Evolutionary conservation across 2,797 vertebrate genomes (phyloP), one percentile per base, ranked within the genome.

Genomic region (Falco rusticolus): DNA sequence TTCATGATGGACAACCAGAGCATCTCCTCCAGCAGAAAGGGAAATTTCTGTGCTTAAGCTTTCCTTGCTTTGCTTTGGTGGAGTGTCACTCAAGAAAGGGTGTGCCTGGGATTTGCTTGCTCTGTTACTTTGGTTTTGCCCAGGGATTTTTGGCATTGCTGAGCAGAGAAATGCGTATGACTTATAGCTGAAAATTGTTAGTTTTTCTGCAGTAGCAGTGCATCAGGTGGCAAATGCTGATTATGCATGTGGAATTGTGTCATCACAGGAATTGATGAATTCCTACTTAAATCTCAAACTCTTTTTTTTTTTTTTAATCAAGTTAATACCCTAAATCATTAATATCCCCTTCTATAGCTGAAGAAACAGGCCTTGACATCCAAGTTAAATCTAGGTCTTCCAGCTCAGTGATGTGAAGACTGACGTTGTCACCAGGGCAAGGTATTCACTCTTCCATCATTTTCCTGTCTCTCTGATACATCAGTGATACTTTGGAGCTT

Each of bases 321-420:
- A 84, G 59, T 76, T 94, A 90, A 93, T 90, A 37, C 16, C 24
- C 60, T 89, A 80, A 87, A 82, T 89, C 70, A 70, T 87, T 95
- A 82, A 72, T 87, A 93, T 71, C 48, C 41, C 16, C 18, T 70
- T 84, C 77, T 56, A 37, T 66, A 93, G 48, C 84, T 89, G 47
- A 78, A 80, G 84, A 90, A 94, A 29, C 28, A 76, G 70, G 43
- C 74, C 75, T 87, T 92, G 74, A 39, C 43, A 66, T 21, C 16
- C 2, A 20, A 41, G 39, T 88, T 84, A 90, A 88, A 86, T 88
- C 51, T 50, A 57, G 47, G 48, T 64, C 63, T 95, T 68, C 60
- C 77, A 77, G 37, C 51, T 69, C 41, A 41, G 14, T 33, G n/a
- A 33, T 81, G 26, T 53, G 57, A 90, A 79, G 86, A 48, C 10